phyloP scores from a whole-genome alignment of 2,888 invertebrate species.

The Ligdia adustata region DNA sequence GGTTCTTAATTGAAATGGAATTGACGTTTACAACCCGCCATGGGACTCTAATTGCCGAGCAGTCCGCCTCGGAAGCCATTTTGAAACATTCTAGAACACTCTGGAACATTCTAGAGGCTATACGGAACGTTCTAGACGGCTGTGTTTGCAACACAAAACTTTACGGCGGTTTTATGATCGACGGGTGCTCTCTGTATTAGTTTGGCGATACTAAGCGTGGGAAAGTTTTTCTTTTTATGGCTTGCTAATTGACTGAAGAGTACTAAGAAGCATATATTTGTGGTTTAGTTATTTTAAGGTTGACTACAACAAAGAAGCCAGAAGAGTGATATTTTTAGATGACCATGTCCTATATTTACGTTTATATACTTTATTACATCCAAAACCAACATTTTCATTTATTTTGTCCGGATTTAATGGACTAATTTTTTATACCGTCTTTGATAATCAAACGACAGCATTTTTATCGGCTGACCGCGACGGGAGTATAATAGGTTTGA shows the following conservation, averaged over 20 bases:
- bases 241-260: slow-evolving; percentile 5
- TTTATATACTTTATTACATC: no score
- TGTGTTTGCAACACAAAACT: slow-evolving; percentile 37
- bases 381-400: no score
- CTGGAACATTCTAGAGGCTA: slow-evolving; percentile 34
- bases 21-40: slow-evolving; percentile 52
- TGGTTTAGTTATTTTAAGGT: no score
- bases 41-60: slow-evolving; percentile 56
- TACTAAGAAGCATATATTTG: no score
- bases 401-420: no score
- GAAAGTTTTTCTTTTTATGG: slow-evolving; percentile 1
- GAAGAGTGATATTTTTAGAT: no score
- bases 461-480: no score
- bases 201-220: slow-evolving; percentile 23
- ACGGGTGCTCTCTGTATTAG: slow-evolving; percentile 38
- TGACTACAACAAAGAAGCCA: no score
- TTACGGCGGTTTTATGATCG: slow-evolving; percentile 47
- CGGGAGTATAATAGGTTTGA: no score
- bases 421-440: no score
- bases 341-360: no score
- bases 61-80: slow-evolving; percentile 53
- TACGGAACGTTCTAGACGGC: slow-evolving; percentile 23
- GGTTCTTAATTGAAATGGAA: slow-evolving; percentile 62
- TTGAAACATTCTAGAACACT: slow-evolving; percentile 35
- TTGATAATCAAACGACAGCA: no score